Base-by-base conservation (phyloP, 2,888 invertebrate species). In the Ophraella communa region DNA sequence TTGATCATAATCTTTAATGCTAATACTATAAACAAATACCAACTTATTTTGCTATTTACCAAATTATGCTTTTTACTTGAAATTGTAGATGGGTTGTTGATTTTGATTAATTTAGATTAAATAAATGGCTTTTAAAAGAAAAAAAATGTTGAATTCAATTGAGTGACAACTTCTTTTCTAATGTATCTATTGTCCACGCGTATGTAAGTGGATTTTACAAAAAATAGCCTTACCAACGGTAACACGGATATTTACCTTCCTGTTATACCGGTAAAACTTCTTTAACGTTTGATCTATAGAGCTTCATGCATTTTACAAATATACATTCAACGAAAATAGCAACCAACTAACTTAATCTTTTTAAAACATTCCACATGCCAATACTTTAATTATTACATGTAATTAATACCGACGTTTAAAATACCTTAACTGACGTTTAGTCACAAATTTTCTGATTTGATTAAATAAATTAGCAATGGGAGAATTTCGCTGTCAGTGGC, bases 391-490 rank as follows among this genome's bases (percentile, higher is more conserved):
- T 56, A 56, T 56, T 56, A 56, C 56, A 56, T 30, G 33, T 35
- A 47, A 59, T 51, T 59, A 59, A 59, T 59, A 47, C 47, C 17
- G 18, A 18, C 51, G 30, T 59, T 59, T 51, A 42, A 59, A 59
- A 30, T 59, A 51, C 33, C 39, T 61, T 5, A 10, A 45, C 24
- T 20, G 33, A 53, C 51, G 47, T 59, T 59, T 42, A 59, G 49
- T 59, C 59, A 64, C 57, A 61, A 62, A 62, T 66, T 63, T 65
- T 64, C 66, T 47, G 64, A 61, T 66, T 66, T 64, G 64, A 61
- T 64, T 64, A 57, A 63, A 66, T 66, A 66, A 66, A 66, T 66
- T 60, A 56, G 59, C 63, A 33, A 63, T 56, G 30, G 47, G 47
- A 47, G 42, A 45, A 14, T 21, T 23, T 47, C 11, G 11, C 23